Base-by-base conservation (phyloP, 2,888 invertebrate genomes). In the Drosophila paucipuncta region DNA sequence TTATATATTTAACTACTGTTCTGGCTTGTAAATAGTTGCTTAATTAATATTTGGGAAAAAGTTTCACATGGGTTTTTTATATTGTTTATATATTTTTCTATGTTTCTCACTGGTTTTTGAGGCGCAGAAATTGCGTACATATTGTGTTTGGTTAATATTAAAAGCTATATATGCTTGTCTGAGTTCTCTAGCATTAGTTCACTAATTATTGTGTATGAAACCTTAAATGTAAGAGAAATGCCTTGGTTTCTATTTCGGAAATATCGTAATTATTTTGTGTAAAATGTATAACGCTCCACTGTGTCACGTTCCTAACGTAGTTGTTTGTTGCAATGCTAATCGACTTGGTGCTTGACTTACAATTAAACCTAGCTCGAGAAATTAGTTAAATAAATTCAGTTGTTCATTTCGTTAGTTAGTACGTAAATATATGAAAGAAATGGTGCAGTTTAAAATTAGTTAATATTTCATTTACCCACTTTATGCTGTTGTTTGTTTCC, bases 191-290 rank as follows among this genome's bases (percentile, higher is more conserved):
- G 85, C 90, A 84, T 85, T 85, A 85, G 82, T 89, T 89, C 74
- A 75, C 91, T 85, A 91, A 91, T 85, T 85, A 85, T 85, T 85
- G 85, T 85, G 85, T 91, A 86, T 86, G 85, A 86, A 86, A 86
- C 85, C 85, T 86, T 86, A 86, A 90, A 86, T 87, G 59, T 86
- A 86, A 90, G 88, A 86, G 90, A 86, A 86, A 86, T 86, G 85
- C 91, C 59, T 90, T 71, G 89, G 85, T 85, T 86, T 91, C 85
- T 86, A 80, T 83, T 81, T 72, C 72, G 89, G 89, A 83, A 83
- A 77, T 74, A 84, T 86, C 53, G 71, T 87, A 70, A 67, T 53
- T 66, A 69, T 70, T 82, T 82, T 90, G 83, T 90, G 90, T 88
- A 84, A 85, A 85, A 85, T 82, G 67, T 76, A 63, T 68, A 81